These are phyloP conservation scores for Trachymyrmex cornetzi DNA, from an alignment of 1,140 invertebrate genomes.

Conservation along the genomic window DNA sequence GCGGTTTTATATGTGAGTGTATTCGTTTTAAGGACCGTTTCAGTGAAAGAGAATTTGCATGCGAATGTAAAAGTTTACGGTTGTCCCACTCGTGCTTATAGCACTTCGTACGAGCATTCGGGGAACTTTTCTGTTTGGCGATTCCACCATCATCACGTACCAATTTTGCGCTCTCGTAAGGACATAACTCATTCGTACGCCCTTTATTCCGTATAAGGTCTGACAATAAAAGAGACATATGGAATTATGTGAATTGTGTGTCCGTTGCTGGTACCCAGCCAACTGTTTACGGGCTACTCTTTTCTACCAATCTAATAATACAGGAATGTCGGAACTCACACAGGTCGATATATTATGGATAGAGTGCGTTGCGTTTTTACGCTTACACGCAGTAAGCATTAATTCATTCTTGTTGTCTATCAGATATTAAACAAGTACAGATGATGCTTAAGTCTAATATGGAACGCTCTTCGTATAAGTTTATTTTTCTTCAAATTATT, in stretches of 20 bases:
- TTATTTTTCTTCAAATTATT: slow-evolving; percentile 21
- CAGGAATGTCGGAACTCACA: not conserved
- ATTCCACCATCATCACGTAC: slow-evolving; percentile 56
- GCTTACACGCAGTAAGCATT: too few relatives aligned
- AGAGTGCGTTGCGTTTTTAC: not conserved
- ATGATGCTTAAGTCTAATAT: too few relatives aligned
- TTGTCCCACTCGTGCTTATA: slow-evolving; percentile 24
- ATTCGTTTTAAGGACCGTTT: slow-evolving; percentile 72
- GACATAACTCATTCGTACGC: slow-evolving; percentile 49
- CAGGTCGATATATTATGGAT: slow-evolving; percentile 4
- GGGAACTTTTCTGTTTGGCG: slow-evolving; percentile 29
- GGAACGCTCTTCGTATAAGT: not conserved
- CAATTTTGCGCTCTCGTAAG: slow-evolving; percentile 50
- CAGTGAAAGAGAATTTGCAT: slow-evolving; percentile 76
- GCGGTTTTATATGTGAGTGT: slow-evolving; percentile 23
- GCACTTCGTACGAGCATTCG: slow-evolving; percentile 10
- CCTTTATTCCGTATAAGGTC: slow-evolving; percentile 29
- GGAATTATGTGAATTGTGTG: slow-evolving; percentile 75
- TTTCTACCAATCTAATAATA: slow-evolving; percentile 32
- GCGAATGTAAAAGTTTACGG: slow-evolving; percentile 80
- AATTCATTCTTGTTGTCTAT: too few relatives aligned
- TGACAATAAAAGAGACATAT: slow-evolving; percentile 64
- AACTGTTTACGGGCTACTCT: slow-evolving; percentile 75
- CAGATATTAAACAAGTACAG: too few relatives aligned
- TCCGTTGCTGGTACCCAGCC: slow-evolving; percentile 77